These are phyloP conservation scores for Merodon equestris DNA, from an alignment of 2,888 invertebrate genomes.

Conservation along the genomic window DNA sequence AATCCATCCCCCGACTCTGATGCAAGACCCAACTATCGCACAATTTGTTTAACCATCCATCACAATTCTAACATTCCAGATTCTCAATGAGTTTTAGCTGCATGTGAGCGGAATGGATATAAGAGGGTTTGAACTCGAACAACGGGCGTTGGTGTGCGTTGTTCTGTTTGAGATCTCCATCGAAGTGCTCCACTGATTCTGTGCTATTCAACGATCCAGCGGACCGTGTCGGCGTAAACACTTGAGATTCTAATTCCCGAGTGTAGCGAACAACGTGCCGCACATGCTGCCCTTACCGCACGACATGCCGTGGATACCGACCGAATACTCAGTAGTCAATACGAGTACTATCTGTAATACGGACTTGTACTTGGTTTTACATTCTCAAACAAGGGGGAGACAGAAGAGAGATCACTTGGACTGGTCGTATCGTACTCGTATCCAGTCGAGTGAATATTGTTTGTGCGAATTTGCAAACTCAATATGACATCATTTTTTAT, in stretches of 20 bases:
- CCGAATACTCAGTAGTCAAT: too few species aligned
- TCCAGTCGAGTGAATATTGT: constrained; percentile 33
- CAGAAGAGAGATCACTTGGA: constrained; percentile 24
- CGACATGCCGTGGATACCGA: not conserved
- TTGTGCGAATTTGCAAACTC: constrained; percentile 53
- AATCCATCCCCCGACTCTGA: constrained; percentile 35
- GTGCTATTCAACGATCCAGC: constrained; percentile 54
- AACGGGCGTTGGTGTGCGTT: constrained; percentile 20
- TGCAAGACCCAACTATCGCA: constrained; percentile 43
- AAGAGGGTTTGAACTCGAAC: not conserved
- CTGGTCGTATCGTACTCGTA: constrained; percentile 1
- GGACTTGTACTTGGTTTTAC: too few species aligned
- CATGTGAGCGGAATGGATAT: constrained; percentile 22
- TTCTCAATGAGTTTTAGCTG: constrained; percentile 15
- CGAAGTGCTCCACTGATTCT: constrained; percentile 54
- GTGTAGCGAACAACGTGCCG: constrained; percentile 13
- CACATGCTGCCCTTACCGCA: not conserved
- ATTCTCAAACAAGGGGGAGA: constrained; percentile 7
- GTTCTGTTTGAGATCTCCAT: constrained; percentile 30
- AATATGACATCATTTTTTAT: constrained; percentile 66
- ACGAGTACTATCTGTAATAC: too few species aligned
- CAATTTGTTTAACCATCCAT: constrained; percentile 53
- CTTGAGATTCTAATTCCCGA: constrained; percentile 49
- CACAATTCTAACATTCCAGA: constrained; percentile 53
- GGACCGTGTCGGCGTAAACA: constrained; percentile 64